Percentiles rank a stretch among this genome's conserved stretches.
Conservation (phyloP, 2,113 vertebrate species). For the Myiopsitta monachus region DNA sequence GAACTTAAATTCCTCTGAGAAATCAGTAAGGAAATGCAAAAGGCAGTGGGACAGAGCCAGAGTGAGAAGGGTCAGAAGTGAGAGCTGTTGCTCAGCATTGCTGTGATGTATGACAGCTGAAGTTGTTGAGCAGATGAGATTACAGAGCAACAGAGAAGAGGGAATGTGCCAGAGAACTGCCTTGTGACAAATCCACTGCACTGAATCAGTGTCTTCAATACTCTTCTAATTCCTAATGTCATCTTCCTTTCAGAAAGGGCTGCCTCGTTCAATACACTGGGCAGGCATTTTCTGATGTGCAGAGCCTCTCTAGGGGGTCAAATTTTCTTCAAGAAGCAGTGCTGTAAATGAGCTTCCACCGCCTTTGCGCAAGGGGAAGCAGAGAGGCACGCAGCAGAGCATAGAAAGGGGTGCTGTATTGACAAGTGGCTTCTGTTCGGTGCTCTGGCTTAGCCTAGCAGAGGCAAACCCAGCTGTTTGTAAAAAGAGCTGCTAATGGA, state of each 20-base stretch:
- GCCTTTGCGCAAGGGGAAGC: not conserved
- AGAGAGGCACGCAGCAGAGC: not conserved
- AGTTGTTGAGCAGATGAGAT: not conserved
- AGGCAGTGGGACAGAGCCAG: not conserved
- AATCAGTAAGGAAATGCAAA: not conserved
- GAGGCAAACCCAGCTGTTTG: not conserved
- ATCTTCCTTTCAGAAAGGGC: not conserved
- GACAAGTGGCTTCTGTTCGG: not conserved
- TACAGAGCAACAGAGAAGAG: not conserved
- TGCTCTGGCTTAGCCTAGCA: not conserved
- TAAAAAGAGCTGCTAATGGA: not conserved
- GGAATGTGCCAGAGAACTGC: not conserved
- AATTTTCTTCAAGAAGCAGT: not conserved
- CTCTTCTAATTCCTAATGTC: not conserved
- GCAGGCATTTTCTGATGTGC: not conserved
- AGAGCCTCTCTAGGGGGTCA: not conserved
- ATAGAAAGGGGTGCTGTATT: not conserved
- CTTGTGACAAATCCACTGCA: not conserved
- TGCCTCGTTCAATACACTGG: not conserved
- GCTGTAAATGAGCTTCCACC: not conserved
- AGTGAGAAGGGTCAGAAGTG: not conserved
- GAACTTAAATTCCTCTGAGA: not conserved
- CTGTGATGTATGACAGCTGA: not conserved
- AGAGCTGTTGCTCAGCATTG: not conserved
- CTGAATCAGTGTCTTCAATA: not conserved